Conservation (phyloP, 2,797 vertebrate genomes). For the Heterohyrax brucei region DNA sequence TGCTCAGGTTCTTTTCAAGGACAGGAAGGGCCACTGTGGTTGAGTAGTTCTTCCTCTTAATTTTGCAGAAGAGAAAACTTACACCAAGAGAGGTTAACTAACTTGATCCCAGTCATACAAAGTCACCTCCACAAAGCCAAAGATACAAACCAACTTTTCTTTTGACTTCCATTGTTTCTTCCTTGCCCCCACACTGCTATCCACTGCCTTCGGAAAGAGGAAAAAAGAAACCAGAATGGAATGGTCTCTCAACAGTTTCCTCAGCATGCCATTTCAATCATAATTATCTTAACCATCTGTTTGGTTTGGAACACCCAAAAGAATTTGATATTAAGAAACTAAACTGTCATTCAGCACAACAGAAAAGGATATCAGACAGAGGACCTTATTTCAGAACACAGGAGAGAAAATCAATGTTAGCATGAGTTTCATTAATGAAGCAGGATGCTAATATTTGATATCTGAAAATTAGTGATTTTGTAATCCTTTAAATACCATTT, state of each 20-base stretch:
- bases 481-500: constrained; percentile 52
- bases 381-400: constrained; percentile 62
- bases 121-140: background rate
- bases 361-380: constrained; percentile 68
- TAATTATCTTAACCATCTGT: constrained; percentile 88
- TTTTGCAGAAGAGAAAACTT: constrained; percentile 12
- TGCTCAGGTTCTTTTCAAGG: background rate
- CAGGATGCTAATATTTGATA: constrained; percentile 20
- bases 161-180: background rate
- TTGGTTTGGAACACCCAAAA: constrained; percentile 84
- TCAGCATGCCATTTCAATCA: constrained; percentile 86
- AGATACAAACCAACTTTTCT: background rate
- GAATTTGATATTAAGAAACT: constrained; percentile 86
- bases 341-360: constrained; percentile 80
- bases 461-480: constrained; percentile 15
- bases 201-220: constrained; percentile 66
- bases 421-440: constrained; percentile 36
- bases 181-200: constrained; percentile 27
- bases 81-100: background rate
- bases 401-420: constrained; percentile 53
- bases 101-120: background rate
- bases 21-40: background rate
- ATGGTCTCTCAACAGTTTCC: constrained; percentile 82
- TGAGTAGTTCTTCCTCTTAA: background rate
- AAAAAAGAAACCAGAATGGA: constrained; percentile 78